Conservation (phyloP, 2,797 vertebrate genomes). For the Anguilla anguilla region DNA sequence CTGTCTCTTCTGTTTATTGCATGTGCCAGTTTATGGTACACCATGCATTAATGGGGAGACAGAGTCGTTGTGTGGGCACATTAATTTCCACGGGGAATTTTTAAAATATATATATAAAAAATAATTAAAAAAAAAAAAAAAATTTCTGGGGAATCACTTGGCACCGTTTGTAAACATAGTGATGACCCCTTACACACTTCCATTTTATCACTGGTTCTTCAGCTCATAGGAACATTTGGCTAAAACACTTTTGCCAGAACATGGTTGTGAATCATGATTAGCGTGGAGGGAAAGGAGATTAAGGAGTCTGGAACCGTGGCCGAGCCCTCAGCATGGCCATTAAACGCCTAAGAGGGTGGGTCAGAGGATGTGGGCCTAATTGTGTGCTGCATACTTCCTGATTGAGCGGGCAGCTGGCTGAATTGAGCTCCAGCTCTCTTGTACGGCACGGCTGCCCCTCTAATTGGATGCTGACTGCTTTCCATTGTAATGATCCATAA, state of each 20-base stretch:
- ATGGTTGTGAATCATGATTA: not conserved
- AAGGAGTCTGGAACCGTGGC: not conserved
- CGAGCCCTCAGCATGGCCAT: not conserved
- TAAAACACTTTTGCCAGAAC: not conserved
- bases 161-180: not conserved
- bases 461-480: not conserved
- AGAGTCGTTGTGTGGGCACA: not conserved
- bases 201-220: not conserved
- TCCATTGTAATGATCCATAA: constrained; percentile 1
- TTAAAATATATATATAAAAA: not conserved
- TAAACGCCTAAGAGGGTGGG: not conserved
- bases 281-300: not conserved
- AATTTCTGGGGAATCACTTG: not conserved
- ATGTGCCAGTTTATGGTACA: not conserved
- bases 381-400: not conserved
- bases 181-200: not conserved
- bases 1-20: not conserved
- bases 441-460: not conserved
- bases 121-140: not conserved
- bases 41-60: not conserved
- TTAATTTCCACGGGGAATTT: not conserved
- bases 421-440: not conserved
- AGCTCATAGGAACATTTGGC: not conserved
- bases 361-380: not conserved
- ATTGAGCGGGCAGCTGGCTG: not conserved